Conservation (phyloP, 2,888 invertebrate species). For the Strigamia crassipes region DNA sequence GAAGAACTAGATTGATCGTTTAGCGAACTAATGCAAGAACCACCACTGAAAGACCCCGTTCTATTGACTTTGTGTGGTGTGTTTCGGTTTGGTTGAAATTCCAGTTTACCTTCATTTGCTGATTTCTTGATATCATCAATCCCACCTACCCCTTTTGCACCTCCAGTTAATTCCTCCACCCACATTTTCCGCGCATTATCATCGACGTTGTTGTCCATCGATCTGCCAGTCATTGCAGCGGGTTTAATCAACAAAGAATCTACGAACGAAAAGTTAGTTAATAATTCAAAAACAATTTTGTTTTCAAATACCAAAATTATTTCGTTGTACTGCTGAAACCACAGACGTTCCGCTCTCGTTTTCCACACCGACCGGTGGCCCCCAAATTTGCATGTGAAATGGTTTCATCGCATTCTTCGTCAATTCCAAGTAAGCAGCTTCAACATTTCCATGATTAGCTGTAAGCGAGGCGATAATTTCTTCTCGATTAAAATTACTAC, state of each 20-base stretch:
- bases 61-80: constrained; percentile 40
- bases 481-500: constrained; percentile 70
- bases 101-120: not conserved
- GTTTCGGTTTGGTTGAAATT: constrained; percentile 12
- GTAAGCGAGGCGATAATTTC: constrained; percentile 75
- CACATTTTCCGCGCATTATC: not conserved
- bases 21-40: not conserved
- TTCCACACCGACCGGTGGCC: constrained; percentile 67
- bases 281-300: no score
- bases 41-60: constrained; percentile 44
- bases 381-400: constrained; percentile 80
- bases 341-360: constrained; percentile 58
- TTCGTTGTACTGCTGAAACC: not conserved
- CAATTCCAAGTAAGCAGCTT: constrained; percentile 71
- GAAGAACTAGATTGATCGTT: not conserved
- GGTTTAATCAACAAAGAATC: no score
- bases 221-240: no score
- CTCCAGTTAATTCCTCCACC: not conserved
- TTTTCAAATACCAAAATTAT: not conserved
- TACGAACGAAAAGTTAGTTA: no score
- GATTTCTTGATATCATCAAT: not conserved
- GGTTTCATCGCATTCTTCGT: constrained; percentile 77
- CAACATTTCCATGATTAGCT: constrained; percentile 72
- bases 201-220: not conserved
- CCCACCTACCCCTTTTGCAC: constrained; percentile 15